Conservation (phyloP, 2,113 vertebrate genomes). For the Apaloderma vittatum region DNA sequence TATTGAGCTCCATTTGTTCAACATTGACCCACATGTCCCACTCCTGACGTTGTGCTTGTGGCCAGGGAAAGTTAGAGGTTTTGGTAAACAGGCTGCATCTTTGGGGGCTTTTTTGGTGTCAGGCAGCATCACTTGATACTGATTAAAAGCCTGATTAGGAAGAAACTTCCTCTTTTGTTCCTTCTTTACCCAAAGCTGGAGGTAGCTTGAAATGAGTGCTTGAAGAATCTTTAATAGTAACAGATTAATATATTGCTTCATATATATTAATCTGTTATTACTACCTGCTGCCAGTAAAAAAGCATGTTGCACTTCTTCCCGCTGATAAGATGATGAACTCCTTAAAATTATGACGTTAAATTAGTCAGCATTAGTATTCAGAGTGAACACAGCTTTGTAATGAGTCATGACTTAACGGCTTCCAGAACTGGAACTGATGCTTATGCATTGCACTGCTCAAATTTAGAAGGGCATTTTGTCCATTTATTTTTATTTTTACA, state of each 20-base stretch:
- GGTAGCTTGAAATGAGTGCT: background rate
- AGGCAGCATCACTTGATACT: background rate
- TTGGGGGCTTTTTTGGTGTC: background rate
- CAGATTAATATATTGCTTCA: background rate
- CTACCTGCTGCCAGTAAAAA: background rate
- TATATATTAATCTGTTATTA: background rate
- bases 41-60: background rate
- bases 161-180: background rate
- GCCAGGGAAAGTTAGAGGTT: background rate
- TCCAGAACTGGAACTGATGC: background rate
- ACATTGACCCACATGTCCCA: background rate
- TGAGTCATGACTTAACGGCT: background rate
- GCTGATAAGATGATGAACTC: background rate
- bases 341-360: background rate
- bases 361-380: constrained; percentile 1
- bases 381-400: background rate
- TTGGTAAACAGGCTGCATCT: background rate
- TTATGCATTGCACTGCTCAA: background rate
- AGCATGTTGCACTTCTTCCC: background rate
- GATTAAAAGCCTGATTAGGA: background rate
- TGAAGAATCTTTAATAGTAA: background rate
- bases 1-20: background rate
- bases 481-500: background rate
- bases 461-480: background rate
- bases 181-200: background rate